Conservation (phyloP, 2,797 vertebrate species). For the Salmo trutta region DNA sequence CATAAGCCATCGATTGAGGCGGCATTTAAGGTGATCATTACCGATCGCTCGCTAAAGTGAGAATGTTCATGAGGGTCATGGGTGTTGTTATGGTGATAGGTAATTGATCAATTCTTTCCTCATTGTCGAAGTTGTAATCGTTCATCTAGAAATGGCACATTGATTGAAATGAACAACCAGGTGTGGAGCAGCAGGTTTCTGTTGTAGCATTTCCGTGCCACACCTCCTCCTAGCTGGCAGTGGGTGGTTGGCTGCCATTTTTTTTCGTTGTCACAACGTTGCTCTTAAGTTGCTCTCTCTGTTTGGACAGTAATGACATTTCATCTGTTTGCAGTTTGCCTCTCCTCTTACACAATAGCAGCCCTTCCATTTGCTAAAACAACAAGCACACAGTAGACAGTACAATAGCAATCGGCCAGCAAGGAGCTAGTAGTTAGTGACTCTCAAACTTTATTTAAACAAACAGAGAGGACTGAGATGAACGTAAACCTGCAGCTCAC, state of each 20-base stretch:
- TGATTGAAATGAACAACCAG: not conserved
- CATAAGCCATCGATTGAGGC: conserved; percentile 7
- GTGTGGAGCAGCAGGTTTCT: not conserved
- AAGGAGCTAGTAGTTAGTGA: not conserved
- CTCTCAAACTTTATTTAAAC: not conserved
- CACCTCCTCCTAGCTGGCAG: conserved; percentile 19
- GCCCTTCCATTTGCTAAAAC: conserved; percentile 49
- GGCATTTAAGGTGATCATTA: conserved; percentile 39
- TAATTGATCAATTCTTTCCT: not conserved
- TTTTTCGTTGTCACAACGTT: conserved; percentile 17
- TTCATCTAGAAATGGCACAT: not conserved
- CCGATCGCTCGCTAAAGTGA: not conserved
- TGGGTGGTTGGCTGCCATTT: conserved; percentile 14
- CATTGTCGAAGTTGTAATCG: conserved; percentile 24
- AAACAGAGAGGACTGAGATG: not conserved
- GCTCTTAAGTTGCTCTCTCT: conserved; percentile 37
- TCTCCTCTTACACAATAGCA: conserved; percentile 56
- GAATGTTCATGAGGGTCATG: too few relatives aligned
- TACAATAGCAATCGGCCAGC: not conserved
- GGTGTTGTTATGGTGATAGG: too few relatives aligned
- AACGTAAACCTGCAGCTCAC: not conserved
- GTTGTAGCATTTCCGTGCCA: not conserved
- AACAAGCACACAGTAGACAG: conserved; percentile 35
- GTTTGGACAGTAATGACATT: conserved; percentile 59
- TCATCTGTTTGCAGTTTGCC: conserved; percentile 48